These are phyloP conservation scores for Styela clava DNA, from an alignment of 23 tunicate genomes.

Conservation along the genomic window DNA sequence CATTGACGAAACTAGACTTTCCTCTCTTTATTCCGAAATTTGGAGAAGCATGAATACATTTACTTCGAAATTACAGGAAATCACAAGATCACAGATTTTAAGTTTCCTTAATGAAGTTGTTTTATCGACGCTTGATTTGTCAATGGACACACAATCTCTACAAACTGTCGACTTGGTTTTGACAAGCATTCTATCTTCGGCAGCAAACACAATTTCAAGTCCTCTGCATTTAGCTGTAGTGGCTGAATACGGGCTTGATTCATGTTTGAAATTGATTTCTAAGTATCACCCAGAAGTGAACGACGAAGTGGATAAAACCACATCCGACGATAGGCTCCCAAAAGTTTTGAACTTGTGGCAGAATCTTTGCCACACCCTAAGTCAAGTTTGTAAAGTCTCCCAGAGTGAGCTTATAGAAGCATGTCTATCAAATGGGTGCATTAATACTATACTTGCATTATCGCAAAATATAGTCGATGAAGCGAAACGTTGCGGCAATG, in stretches of 20 bases:
- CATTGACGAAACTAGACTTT: background rate
- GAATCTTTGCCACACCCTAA: background rate
- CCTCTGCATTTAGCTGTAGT: conserved; percentile 4
- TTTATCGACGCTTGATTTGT: background rate
- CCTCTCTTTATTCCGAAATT: conserved; percentile 6
- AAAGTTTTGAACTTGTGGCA: conserved; percentile 7
- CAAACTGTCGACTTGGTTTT: background rate
- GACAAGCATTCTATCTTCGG: background rate
- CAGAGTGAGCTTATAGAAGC: conserved; percentile 29
- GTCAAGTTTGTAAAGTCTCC: conserved; percentile 1
- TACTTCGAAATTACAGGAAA: background rate
- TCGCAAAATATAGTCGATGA: conserved; percentile 16
- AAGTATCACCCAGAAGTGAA: background rate
- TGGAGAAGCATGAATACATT: conserved; percentile 1
- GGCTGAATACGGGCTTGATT: background rate
- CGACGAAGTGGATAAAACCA: background rate
- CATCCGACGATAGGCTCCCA: background rate
- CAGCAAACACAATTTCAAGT: background rate
- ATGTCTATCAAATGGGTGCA: conserved; percentile 23
- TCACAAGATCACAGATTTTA: background rate
- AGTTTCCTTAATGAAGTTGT: background rate
- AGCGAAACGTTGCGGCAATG: conserved; percentile 10
- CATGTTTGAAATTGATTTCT: background rate
- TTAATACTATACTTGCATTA: conserved; percentile 28
- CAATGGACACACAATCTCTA: background rate